A percentile compares a stretch with the other conserved stretches of the same genome.
Evolutionary conservation across 2,888 invertebrate genomes (phyloP).

Genomic region (Ochlodes sylvanus): DNA sequence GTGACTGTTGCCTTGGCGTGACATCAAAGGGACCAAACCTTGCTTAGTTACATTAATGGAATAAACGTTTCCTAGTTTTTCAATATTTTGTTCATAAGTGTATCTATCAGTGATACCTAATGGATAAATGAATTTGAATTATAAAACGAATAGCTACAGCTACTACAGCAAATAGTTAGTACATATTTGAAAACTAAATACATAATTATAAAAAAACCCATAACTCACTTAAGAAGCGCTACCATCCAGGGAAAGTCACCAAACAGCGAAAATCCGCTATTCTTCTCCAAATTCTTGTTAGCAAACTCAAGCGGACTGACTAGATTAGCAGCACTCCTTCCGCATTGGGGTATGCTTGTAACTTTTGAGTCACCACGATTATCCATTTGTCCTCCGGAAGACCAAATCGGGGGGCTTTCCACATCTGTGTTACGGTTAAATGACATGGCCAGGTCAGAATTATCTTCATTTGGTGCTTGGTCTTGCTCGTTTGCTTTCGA

Average conservation of each 20-base stretch:
- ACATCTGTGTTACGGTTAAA: no score
- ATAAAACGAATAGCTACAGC: no score
- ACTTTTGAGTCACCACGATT: not conserved
- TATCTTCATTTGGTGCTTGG: not conserved
- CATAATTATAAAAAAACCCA: no score
- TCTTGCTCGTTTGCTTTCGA: not conserved
- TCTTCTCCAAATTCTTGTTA: conserved; percentile 2
- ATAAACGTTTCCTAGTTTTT: no score
- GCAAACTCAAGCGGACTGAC: conserved; percentile 21
- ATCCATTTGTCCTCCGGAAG: not conserved
- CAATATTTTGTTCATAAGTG: no score
- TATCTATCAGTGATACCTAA: no score
- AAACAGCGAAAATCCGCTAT: conserved; percentile 34
- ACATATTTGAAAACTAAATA: no score
- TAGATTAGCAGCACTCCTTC: conserved; percentile 29
- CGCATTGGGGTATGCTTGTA: conserved; percentile 14
- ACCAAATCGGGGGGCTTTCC: not conserved
- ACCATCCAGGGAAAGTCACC: conserved; percentile 45
- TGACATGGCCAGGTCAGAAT: not conserved
- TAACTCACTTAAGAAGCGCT: conserved; percentile 39
- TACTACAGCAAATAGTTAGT: no score
- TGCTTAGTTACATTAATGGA: no score
- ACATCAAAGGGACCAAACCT: no score
- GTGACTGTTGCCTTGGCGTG: no score
- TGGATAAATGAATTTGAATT: no score